Conservation (phyloP, 2,888 invertebrate genomes). For the Allacma fusca region DNA sequence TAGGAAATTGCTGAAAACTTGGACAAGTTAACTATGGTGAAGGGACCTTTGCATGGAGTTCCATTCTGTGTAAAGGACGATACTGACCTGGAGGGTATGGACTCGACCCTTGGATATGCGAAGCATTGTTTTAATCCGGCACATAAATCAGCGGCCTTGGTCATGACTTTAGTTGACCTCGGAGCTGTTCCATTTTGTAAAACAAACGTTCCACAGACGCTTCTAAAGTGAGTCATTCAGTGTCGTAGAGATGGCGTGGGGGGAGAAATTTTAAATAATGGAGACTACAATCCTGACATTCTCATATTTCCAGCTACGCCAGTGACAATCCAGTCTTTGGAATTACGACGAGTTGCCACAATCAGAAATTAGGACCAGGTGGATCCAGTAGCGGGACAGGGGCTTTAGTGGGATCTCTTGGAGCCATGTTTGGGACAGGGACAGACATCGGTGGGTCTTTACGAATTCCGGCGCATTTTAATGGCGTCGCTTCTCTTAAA, state of each 20-base stretch:
- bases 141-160: constrained; percentile 56
- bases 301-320: constrained; percentile 48
- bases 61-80: constrained; percentile 64
- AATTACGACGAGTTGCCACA: constrained; percentile 53
- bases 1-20: constrained; percentile 56
- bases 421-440: constrained; percentile 54
- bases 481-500: constrained; percentile 56
- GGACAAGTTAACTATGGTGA: constrained; percentile 44
- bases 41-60: constrained; percentile 63
- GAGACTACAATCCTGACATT: not conserved
- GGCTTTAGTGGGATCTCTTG: constrained; percentile 52
- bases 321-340: constrained; percentile 60
- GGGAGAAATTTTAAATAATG: not conserved
- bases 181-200: constrained; percentile 60
- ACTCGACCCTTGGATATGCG: constrained; percentile 63
- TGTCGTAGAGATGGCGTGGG: not conserved
- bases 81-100: constrained; percentile 63
- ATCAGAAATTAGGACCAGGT: constrained; percentile 56
- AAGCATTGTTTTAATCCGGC: constrained; percentile 62
- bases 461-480: constrained; percentile 57
- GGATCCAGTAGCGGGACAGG: constrained; percentile 54
- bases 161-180: constrained; percentile 53
- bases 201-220: constrained; percentile 65
- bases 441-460: constrained; percentile 53
- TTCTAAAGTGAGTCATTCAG: constrained; percentile 54